These are phyloP conservation scores for Kryptolebias marmoratus DNA, from an alignment of 2,113 vertebrate species.

Conservation along the genomic window DNA sequence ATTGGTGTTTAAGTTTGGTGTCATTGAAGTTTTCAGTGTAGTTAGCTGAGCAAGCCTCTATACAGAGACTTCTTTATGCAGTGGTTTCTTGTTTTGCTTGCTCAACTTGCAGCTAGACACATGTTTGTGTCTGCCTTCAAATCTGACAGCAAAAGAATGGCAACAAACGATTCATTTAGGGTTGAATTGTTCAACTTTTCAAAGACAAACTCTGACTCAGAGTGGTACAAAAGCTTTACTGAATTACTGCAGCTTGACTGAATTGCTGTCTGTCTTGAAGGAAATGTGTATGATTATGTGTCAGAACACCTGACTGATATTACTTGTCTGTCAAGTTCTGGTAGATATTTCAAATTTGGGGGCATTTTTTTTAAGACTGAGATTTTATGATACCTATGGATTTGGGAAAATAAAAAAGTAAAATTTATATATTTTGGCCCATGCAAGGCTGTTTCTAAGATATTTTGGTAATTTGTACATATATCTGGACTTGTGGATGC, in stretches of 20 bases:
- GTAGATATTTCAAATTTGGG: no score
- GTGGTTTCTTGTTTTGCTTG: constrained; percentile 7
- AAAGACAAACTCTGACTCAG: no score
- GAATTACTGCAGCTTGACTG: background rate
- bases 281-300: constrained; percentile 10
- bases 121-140: constrained; percentile 2
- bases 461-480: no score
- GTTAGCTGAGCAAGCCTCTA: background rate
- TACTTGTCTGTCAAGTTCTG: no score
- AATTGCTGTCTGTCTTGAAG: constrained; percentile 14
- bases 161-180: constrained; percentile 18
- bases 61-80: background rate
- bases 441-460: no score
- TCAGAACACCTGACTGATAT: background rate
- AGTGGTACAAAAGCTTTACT: background rate
- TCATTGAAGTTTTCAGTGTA: background rate
- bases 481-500: no score
- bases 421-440: no score
- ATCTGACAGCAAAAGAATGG: constrained; percentile 22
- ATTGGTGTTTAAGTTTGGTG: background rate
- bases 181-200: constrained; percentile 17
- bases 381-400: no score
- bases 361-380: no score
- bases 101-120: constrained; percentile 13
- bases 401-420: no score